These are phyloP conservation scores for Dicyrtoma fusca DNA, from an alignment of 2,888 invertebrate species.

Conservation along the genomic window DNA sequence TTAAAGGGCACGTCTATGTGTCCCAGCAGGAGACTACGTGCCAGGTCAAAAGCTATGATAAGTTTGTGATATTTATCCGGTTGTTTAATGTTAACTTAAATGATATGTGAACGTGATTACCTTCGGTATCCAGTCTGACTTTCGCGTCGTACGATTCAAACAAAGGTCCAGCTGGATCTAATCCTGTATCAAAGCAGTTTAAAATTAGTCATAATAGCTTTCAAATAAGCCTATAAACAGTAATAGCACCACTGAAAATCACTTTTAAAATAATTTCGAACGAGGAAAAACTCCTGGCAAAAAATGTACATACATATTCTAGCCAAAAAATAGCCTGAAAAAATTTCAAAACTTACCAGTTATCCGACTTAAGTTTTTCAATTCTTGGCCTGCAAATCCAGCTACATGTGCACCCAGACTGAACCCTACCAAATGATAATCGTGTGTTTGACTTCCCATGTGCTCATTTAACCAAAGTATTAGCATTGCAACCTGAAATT, in stretches of 20 bases:
- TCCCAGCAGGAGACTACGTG: too few species aligned
- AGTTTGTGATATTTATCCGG: too few species aligned
- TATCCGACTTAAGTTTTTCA: slow-evolving; percentile 78
- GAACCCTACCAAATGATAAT: slow-evolving; percentile 86
- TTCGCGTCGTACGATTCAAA: slow-evolving; percentile 87
- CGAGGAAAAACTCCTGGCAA: too few species aligned
- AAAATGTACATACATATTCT: too few species aligned
- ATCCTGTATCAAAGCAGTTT: slow-evolving; percentile 42
- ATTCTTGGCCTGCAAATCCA: slow-evolving; percentile 78
- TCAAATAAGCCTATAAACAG: too few species aligned
- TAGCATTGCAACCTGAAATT: slow-evolving; percentile 46
- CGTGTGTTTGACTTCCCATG: slow-evolving; percentile 62
- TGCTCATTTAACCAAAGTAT: slow-evolving; percentile 46
- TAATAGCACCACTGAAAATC: too few species aligned
- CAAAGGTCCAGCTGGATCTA: slow-evolving; percentile 88
- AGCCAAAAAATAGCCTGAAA: background rate
- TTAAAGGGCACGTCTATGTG: too few species aligned
- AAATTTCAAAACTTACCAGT: slow-evolving; percentile 69
- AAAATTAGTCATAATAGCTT: too few species aligned
- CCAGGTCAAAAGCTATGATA: too few species aligned
- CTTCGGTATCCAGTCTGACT: slow-evolving; percentile 74
- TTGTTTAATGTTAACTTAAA: too few species aligned
- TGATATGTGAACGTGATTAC: too few species aligned
- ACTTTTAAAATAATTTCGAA: too few species aligned
- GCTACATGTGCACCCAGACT: slow-evolving; percentile 91